A percentile compares a stretch with the other conserved stretches of the same genome.
Evolutionary conservation across 2,888 invertebrate species (phyloP).

Genomic region (Caenorhabditis angaria): DNA sequence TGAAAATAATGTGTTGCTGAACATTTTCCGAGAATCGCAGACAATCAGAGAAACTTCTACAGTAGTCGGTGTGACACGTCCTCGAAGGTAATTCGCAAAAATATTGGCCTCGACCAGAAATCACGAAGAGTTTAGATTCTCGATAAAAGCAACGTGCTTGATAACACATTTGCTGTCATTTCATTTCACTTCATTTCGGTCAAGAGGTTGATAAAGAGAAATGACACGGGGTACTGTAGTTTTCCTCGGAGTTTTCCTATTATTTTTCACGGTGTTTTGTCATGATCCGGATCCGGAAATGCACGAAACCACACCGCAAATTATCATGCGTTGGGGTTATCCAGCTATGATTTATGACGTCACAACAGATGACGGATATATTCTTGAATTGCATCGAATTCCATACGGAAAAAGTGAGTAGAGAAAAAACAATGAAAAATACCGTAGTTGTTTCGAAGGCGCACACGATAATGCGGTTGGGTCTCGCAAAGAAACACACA

Average conservation of each 20-base stretch:
- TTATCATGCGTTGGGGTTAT: conserved; percentile 72
- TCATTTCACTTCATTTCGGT: neutral
- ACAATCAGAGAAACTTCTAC: too few relatives aligned
- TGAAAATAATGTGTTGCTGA: neutral
- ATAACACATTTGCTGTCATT: neutral
- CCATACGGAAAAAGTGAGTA: conserved; percentile 75
- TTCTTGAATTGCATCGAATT: conserved; percentile 84
- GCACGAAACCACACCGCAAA: conserved; percentile 50
- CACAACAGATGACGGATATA: conserved; percentile 83
- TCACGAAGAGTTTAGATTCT: too few relatives aligned
- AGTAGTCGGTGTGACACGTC: too few relatives aligned
- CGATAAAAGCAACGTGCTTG: conserved; percentile 2
- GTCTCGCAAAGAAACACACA: too few relatives aligned
- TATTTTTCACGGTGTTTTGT: too few relatives aligned
- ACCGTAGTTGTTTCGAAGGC: too few relatives aligned
- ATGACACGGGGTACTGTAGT: neutral
- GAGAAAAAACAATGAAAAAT: neutral
- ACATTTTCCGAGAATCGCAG: too few relatives aligned
- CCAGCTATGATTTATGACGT: conserved; percentile 65
- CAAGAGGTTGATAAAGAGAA: neutral
- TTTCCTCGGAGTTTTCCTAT: too few relatives aligned
- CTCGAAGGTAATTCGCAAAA: neutral
- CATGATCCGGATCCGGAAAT: conserved; percentile 30
- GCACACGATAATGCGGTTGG: too few relatives aligned
- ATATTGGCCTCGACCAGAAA: neutral